phyloP scores from a whole-genome alignment of 2,113 vertebrate species.

The Deroptyus accipitrinus region DNA sequence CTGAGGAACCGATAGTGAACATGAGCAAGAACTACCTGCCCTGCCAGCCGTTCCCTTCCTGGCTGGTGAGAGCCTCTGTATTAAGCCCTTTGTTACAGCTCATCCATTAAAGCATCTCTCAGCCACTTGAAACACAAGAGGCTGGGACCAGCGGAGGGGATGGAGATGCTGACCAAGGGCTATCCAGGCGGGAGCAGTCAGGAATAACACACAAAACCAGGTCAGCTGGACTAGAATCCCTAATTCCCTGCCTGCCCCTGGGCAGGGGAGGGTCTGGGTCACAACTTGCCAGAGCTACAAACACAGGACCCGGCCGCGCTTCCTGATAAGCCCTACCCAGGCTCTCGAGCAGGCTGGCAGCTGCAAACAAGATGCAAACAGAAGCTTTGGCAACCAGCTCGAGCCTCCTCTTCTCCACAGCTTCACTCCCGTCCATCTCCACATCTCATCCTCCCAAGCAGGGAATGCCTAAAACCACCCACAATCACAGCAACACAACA shows the following conservation, averaged over 20 bases:
- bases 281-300: accelerated
- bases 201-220: accelerated
- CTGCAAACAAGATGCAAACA: accelerated
- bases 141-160: neutral
- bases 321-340: neutral
- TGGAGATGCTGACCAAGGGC: neutral
- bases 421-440: neutral
- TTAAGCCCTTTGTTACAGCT: accelerated
- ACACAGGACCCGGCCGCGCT: accelerated
- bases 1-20: neutral
- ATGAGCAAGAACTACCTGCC: neutral
- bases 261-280: neutral
- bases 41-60: accelerated
- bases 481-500: accelerated
- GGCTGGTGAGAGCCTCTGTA: neutral
- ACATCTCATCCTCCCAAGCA: neutral
- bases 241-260: accelerated
- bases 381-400: accelerated
- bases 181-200: neutral
- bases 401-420: neutral
- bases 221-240: neutral
- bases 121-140: neutral
- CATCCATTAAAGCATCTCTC: neutral
- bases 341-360: neutral
- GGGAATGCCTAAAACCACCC: neutral